Base-by-base conservation (phyloP, 2,888 invertebrate species). In the Entomobrya proxima region DNA sequence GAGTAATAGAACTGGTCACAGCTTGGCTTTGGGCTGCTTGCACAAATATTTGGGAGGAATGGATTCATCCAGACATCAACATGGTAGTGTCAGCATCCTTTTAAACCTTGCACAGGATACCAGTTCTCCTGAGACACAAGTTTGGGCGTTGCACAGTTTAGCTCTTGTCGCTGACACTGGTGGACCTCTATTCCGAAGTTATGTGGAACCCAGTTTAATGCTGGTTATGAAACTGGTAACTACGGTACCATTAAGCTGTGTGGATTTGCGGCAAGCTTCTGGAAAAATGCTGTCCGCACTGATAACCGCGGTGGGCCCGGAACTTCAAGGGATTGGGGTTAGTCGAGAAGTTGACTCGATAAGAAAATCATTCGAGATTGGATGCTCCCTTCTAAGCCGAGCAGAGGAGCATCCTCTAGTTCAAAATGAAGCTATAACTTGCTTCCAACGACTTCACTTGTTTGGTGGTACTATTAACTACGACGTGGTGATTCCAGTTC, bases 151-250 rank as follows among this genome's bases (percentile, higher is more conserved):
- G 15, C 98, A 99, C 93, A 98, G 99, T 0, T 93, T 99, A 30
- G 96, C 98, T 0, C 94, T 99, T 88, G 96, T 99, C 86, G 98
- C 98, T 2, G 98, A 99, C 92, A 98, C 98, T 0, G 98, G 99
- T 0, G 99, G 99, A 0, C 99, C 99, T 0, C 98, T 99, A 98
- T 99, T 99, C 93, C 94, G 98, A 27, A 95, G 97, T 32, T 99
- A 98, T 92, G 98, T 99, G 21, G 99, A 99, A 91, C 97, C 98
- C 0, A 96, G 98, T 0, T 93, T 99, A 79, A 96, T 96, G 11
- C 93, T 98, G 75, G 96, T 97, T n/a, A 92, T 99, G 85, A 97
- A 98, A 91, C 93, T 98, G 78, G 93, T 98, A 77, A 94, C 98
- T 87, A 95, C 95, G 78, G 96, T 98, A n/a, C 97, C 98, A 5